Evolutionary conservation across 2,888 invertebrate genomes (phyloP).

Genomic region (Punctoribates punctum): DNA sequence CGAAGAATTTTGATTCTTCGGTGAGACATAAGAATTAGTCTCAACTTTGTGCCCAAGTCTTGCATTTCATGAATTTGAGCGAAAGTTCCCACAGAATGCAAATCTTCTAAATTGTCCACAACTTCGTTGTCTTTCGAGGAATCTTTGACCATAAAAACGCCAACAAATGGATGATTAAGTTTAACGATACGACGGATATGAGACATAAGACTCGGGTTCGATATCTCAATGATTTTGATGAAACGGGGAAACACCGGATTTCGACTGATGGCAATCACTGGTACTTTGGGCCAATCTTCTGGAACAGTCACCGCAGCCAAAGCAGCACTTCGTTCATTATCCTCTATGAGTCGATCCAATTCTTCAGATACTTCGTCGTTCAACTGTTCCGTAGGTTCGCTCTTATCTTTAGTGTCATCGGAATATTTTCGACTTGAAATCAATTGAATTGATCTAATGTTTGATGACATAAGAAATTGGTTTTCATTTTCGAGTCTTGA

Average conservation of each 20-base stretch:
- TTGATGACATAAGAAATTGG: not conserved
- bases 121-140: slow-evolving; percentile 82
- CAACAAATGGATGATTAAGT: slow-evolving; percentile 93
- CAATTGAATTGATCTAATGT: not conserved
- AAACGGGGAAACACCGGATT: slow-evolving; percentile 97
- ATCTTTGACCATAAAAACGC: slow-evolving; percentile 88
- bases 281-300: slow-evolving; percentile 93
- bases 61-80: slow-evolving; percentile 97
- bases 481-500: not conserved
- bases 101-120: slow-evolving; percentile 74
- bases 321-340: not conserved
- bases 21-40: slow-evolving; percentile 92
- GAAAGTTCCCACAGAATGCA: slow-evolving; percentile 88
- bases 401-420: not conserved
- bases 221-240: slow-evolving; percentile 84
- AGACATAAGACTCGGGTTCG: slow-evolving; percentile 66
- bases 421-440: not conserved
- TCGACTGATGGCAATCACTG: slow-evolving; percentile 85
- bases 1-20: slow-evolving; percentile 55
- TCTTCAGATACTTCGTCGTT: not conserved
- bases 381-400: not conserved
- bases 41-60: slow-evolving; percentile 81
- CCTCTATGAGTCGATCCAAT: not conserved
- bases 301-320: slow-evolving; percentile 62
- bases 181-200: slow-evolving; percentile 87